A percentile compares a stretch with the other conserved stretches of the same genome.
phyloP scores from a whole-genome alignment of 2,888 invertebrate species.

The Catocala nupta region DNA sequence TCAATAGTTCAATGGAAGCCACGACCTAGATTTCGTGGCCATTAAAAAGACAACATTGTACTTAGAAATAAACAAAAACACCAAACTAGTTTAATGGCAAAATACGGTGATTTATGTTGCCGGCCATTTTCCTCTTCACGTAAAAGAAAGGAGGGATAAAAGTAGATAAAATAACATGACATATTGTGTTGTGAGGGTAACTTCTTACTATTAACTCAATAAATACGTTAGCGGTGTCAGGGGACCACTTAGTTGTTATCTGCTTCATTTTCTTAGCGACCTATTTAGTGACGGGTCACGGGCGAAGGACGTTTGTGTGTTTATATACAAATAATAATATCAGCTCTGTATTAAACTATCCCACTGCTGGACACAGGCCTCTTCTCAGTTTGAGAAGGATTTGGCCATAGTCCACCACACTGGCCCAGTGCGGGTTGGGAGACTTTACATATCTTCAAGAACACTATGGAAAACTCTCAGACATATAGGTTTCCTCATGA shows the following conservation, averaged over 20 bases:
- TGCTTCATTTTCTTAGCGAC: slow-evolving; percentile 11
- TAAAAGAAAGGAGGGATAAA: slow-evolving; percentile 15
- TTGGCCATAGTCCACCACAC: too few species aligned
- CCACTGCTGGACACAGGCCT: too few species aligned
- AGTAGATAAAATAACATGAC: slow-evolving; percentile 25
- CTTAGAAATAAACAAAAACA: neutral
- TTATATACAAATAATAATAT: too few species aligned
- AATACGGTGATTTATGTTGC: slow-evolving; percentile 32
- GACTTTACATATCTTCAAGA: too few species aligned
- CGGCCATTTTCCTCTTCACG: slow-evolving; percentile 21
- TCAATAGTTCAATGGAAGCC: too few species aligned
- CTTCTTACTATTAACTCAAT: slow-evolving; percentile 21
- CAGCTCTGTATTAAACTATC: too few species aligned
- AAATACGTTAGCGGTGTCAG: slow-evolving; percentile 21
- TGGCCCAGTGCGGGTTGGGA: too few species aligned
- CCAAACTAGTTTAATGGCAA: slow-evolving; percentile 14
- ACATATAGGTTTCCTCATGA: too few species aligned
- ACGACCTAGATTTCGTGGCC: too few species aligned
- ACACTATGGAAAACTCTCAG: too few species aligned
- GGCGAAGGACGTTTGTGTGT: neutral
- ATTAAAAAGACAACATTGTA: neutral
- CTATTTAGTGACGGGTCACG: slow-evolving; percentile 2
- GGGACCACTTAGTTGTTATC: slow-evolving; percentile 8
- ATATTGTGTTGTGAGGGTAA: slow-evolving; percentile 19
- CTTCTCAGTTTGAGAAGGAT: too few species aligned